Base-by-base conservation (phyloP, 2,113 vertebrate genomes). In the Misgurnus anguillicaudatus region DNA sequence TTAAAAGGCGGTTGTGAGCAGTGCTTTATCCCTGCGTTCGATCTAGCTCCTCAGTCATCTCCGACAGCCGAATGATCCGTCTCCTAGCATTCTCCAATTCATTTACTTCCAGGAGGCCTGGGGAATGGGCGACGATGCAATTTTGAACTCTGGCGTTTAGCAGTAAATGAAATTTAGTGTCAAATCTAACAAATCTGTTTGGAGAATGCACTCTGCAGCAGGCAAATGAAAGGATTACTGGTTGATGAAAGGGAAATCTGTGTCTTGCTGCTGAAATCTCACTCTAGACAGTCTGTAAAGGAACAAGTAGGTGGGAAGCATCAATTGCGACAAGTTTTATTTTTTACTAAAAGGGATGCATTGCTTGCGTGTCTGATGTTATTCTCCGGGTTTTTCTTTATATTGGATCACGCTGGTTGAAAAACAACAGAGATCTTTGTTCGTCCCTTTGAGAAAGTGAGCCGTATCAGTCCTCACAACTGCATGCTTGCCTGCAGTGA, bases 81-180 rank as follows among this genome's bases (percentile, higher is more conserved):
- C 70, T 82, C 57, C 51, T 61, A n/a, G 62, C 64, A 62, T 78
- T 66, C 75, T 84, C 58, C 5, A 6, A 75, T 75, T 75, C 72
- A 84, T 66, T 82, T 79, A 76, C 76, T 73, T 79, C 63, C 51
- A 7, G 21, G 66, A 47, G 72, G 75, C 6, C 16, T 24, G 61
- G 77, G 62, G 66, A 80, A 77, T 5, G n/a, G 39, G 24, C 39
- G 31, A 74, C 83, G 83, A 87, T 87, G 76, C 82, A 38, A 83
- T 87, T 84, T 82, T 9, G 60, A 82, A 63, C 72, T 51, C 51
- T 82, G 85, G 85, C 81, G 77, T 88, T 81, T 75, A 80, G 65
- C 74, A 53, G 80, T 79, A 88, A 85, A 87, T 87, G 64, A 78
- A 87, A 83, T 88, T 87, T 83, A 72, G 77, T 86, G 82, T 88